Evolutionary conservation across 2,888 invertebrate genomes (phyloP).

Genomic region (Synergus japonicus): DNA sequence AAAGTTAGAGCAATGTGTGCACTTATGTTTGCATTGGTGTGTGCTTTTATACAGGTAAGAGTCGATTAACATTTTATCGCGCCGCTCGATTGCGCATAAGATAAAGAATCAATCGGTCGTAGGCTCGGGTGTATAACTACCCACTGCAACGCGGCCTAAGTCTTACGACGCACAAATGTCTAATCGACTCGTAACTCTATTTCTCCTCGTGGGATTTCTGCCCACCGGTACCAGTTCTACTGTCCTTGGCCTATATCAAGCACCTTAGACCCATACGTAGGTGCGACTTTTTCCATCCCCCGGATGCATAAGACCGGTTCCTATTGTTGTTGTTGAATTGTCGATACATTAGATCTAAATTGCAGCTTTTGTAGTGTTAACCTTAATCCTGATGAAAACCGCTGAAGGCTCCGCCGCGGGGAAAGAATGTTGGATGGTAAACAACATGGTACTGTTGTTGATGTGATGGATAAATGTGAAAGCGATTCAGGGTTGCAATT

Average conservation of each 20-base stretch:
- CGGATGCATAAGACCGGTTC: neutral
- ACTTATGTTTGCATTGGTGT: slow-evolving; percentile 36
- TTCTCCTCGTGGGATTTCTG: slow-evolving; percentile 63
- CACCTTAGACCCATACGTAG: slow-evolving; percentile 53
- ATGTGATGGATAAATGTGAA: neutral
- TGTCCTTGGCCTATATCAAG: slow-evolving; percentile 64
- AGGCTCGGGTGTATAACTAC: slow-evolving; percentile 48
- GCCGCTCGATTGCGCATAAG: slow-evolving; percentile 48
- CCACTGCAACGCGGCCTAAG: slow-evolving; percentile 45
- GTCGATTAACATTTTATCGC: slow-evolving; percentile 61
- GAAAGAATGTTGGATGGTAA: neutral
- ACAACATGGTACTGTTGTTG: neutral
- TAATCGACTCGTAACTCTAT: slow-evolving; percentile 59
- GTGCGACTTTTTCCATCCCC: slow-evolving; percentile 47
- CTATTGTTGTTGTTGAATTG: slow-evolving; percentile 28
- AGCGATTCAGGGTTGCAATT: no score
- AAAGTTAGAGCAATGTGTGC: neutral
- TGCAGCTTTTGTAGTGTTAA: slow-evolving; percentile 1
- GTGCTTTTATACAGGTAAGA: slow-evolving; percentile 46
- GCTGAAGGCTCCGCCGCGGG: neutral
- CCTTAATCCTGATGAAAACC: neutral
- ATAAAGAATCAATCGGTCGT: slow-evolving; percentile 59
- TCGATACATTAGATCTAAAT: slow-evolving; percentile 34
- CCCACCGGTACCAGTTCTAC: slow-evolving; percentile 62
- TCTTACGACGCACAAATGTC: slow-evolving; percentile 56